Base-by-base conservation (phyloP, 2,888 invertebrate species). In the Boloria euphrosyne region DNA sequence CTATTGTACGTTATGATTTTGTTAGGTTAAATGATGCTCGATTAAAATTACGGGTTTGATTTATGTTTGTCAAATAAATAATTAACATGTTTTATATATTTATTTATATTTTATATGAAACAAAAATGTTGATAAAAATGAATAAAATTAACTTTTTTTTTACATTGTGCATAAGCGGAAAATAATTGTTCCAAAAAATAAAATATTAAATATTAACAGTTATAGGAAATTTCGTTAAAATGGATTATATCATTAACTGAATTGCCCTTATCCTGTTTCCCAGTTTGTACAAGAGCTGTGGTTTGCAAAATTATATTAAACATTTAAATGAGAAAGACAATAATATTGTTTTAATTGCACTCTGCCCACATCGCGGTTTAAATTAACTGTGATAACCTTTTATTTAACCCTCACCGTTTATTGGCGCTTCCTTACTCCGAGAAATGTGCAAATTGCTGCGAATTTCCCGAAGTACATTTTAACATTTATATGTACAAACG, bases 331-430 rank as follows among this genome's bases (percentile, higher is more conserved):
- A 50, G 17, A 50, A 59, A 1, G 59, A 59, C 59, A 17, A 59
- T 55, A 55, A 55, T 49, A 38, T 50, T 17, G 59, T 59, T 59
- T 59, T 49, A 49, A 59, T 59, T 59, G 59, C 50, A 59, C 38
- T 59, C 49, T 59, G 7, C 13, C 49, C 59, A 47, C 49, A 59
- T 49, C 18, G 59, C 2, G 59, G n/a, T 50, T 59, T 50, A 59
- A 59, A 59, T 47, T 59, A 59, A 59, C 59, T 59, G 49, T 59
- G 59, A 59, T 59, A 59, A 59, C 59, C 31, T 38, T 49, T 59
- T 59, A 49, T 47, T 27, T 59, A 31, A 49, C 31, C 59, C 27
- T 31, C 31, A 38, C 46, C 59, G 38, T 17, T 59, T 49, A 59
- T 59, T 49, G 49, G 49, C 13, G 49, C 49, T 59, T 59, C 59